Conservation (phyloP, 2,113 vertebrate genomes). For the Phocoena phocoena region DNA sequence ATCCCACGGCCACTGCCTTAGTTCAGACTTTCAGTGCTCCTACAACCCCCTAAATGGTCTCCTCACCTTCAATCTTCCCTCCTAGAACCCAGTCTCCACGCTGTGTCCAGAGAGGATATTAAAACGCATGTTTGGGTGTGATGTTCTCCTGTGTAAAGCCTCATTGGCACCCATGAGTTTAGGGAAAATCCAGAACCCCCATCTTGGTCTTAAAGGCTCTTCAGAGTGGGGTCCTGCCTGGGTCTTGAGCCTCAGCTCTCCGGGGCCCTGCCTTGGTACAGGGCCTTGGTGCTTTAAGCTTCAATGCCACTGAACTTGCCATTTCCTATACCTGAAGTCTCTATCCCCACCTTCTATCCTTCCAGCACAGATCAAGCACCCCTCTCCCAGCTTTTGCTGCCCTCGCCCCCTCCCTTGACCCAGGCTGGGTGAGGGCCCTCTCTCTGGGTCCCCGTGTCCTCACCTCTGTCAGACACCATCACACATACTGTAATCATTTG, state of each 20-base stretch:
- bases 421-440: background rate
- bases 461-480: background rate
- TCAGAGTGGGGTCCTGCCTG: background rate
- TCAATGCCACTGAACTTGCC: background rate
- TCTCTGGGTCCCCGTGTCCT: background rate
- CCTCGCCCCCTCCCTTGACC: background rate
- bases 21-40: background rate
- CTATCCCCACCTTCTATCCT: background rate
- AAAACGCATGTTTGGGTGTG: background rate
- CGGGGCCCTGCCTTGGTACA: background rate
- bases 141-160: background rate
- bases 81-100: background rate
- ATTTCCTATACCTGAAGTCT: background rate
- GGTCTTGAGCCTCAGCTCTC: background rate
- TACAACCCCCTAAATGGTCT: too few relatives aligned
- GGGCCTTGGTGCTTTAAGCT: background rate
- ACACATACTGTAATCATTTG: background rate
- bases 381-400: rapidly evolving
- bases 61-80: background rate
- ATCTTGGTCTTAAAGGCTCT: background rate
- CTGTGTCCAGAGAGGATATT: background rate
- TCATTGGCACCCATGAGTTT: background rate
- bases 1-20: background rate
- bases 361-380: background rate
- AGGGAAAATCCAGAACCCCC: background rate